phyloP scores from a whole-genome alignment of 2,113 vertebrate species.

The Brachyhypopomus occidentalis region DNA sequence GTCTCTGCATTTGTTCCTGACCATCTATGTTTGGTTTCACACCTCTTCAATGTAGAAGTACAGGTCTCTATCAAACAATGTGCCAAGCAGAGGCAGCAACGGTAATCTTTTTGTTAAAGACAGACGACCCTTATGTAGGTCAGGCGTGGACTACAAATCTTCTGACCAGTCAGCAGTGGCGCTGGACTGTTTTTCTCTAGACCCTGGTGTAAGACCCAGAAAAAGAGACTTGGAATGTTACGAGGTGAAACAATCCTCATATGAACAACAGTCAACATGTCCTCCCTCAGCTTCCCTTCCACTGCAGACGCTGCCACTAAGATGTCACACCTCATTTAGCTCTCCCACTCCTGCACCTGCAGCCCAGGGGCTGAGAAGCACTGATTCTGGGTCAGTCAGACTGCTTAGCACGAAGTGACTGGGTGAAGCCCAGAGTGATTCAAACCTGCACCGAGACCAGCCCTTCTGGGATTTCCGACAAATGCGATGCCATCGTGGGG shows the following conservation, averaged over 20 bases:
- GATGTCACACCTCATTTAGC: constrained; percentile 44
- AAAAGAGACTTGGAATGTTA: not conserved
- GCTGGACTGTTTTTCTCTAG: not conserved
- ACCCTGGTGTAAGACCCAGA: not conserved
- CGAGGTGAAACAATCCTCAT: constrained; percentile 12
- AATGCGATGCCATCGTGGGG: constrained; percentile 34
- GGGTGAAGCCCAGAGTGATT: not conserved
- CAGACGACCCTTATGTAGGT: too few relatives aligned
- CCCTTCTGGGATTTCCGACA: constrained; percentile 11
- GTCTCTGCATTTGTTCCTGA: constrained; percentile 2
- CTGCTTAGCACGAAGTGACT: not conserved
- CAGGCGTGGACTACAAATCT: too few relatives aligned
- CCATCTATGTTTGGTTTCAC: not conserved
- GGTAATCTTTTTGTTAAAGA: not conserved
- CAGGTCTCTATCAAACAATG: too few relatives aligned
- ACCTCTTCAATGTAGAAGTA: constrained; percentile 2
- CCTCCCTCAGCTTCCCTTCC: constrained; percentile 8
- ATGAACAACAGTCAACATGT: constrained; percentile 27
- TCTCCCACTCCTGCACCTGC: constrained; percentile 36
- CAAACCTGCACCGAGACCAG: not conserved
- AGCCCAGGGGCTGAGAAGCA: constrained; percentile 12
- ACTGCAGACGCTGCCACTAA: constrained; percentile 30
- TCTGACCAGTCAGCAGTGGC: too few relatives aligned
- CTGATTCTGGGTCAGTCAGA: constrained; percentile 12
- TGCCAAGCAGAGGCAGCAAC: too few relatives aligned